Percentiles rank a stretch among this genome's conserved stretches.
These are phyloP conservation scores for Myotis findleyi DNA, from an alignment of 2,797 vertebrate species.

Conservation along the genomic window DNA sequence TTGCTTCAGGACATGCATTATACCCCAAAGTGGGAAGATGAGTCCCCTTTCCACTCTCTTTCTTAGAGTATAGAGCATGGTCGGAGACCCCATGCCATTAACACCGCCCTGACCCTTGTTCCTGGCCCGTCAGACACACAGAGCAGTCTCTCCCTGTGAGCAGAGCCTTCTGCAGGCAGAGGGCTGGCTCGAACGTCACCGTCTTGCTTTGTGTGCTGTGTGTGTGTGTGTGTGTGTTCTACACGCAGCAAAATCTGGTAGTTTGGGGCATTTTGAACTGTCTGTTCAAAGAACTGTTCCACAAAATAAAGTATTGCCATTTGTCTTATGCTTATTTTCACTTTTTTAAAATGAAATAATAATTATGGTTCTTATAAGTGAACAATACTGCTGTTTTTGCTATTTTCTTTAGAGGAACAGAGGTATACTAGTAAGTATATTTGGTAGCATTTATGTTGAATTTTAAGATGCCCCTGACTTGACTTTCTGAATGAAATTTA, in stretches of 20 bases:
- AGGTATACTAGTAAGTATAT: background rate
- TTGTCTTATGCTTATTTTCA: slow-evolving; percentile 30
- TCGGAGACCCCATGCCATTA: fast-evolving
- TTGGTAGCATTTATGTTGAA: slow-evolving; percentile 16
- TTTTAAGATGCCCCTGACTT: slow-evolving; percentile 31
- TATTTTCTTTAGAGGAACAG: background rate
- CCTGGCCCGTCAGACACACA: background rate
- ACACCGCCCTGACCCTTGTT: background rate
- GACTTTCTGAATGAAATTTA: slow-evolving; percentile 47
- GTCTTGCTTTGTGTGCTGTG: background rate
- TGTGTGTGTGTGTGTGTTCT: background rate
- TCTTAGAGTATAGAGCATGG: background rate
- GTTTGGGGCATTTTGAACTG: slow-evolving; percentile 14
- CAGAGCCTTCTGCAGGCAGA: background rate
- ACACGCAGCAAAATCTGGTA: background rate
- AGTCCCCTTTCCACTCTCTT: too few relatives aligned
- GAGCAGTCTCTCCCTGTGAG: background rate
- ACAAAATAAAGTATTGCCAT: slow-evolving; percentile 7
- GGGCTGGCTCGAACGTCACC: background rate
- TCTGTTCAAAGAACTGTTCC: slow-evolving; percentile 14
- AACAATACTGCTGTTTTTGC: slow-evolving; percentile 25
- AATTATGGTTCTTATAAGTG: background rate
- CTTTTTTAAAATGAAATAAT: background rate
- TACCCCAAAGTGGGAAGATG: background rate
- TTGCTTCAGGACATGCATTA: background rate